Base-by-base conservation (phyloP, 1,140 invertebrate genomes). In the Trichonephila inaurata region DNA sequence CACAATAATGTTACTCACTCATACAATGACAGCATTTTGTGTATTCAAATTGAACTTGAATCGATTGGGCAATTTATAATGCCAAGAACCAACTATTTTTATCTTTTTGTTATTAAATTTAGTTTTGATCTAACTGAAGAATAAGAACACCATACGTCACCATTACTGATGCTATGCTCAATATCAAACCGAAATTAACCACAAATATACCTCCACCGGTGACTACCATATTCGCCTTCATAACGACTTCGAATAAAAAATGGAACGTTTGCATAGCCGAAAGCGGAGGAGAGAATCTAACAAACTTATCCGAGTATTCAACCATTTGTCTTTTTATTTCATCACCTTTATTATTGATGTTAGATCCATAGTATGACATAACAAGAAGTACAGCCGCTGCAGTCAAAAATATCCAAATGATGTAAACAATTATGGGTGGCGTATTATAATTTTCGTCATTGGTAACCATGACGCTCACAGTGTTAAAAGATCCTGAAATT, bases 101-200 rank as follows among this genome's bases (percentile, higher is more conserved):
- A 40, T 51, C 7, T 51, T 51, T 51, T 51, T 24, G 8, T 24
- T 69, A 28, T 69, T 24, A 69, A 8, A 0, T n/a, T 69, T 69
- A 77, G 2, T 77, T 77, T 7, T 77, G 72, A 60, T 88, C 86
- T 24, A 88, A 21, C 7, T 88, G 86, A 40, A 28, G 51, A 21
- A 88, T 62, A 10, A 88, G 62, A 33, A 88, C 86, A 2, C 86
- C 86, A 44, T 88, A 88, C 18, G 86, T 88, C 3, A 88, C 86
- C 86, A 88, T 64, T 18, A 58, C 62, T 33, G 40, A 33, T 16
- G 60, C 60, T 2, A 88, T 88, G 16, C 60, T 64, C 16, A 88
- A 44, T 7, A 88, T 40, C 28, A 88, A 40, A 4, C 24, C 19
- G 21, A 28, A 64, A 21, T 88, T 88, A 33, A 88, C 18, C 2